Percentiles rank a stretch among this genome's conserved stretches.
phyloP scores from a whole-genome alignment of 2,797 vertebrate species.

The Streptopelia turtur region DNA sequence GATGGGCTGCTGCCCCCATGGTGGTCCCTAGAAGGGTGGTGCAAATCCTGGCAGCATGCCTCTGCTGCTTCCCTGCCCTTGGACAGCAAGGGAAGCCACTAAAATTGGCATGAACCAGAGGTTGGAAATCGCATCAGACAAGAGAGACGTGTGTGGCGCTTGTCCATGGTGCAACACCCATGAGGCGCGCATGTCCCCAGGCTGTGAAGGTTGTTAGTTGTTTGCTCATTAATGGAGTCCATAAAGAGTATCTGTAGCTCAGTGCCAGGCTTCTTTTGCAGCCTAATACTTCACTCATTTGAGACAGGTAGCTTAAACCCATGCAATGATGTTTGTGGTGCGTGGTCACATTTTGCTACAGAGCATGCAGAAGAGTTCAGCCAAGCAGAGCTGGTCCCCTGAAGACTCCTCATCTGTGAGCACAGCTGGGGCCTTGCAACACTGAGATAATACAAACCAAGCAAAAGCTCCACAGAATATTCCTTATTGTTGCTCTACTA shows the following conservation, averaged over 20 bases:
- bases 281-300: not conserved
- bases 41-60: not conserved
- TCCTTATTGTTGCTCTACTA: not conserved
- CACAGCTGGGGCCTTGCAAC: not conserved
- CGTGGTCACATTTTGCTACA: not conserved
- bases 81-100: not conserved
- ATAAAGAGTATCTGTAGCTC: not conserved
- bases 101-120: not conserved
- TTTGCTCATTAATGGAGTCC: not conserved
- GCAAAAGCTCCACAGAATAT: not conserved
- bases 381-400: not conserved
- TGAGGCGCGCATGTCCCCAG: not conserved
- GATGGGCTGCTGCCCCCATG: rapidly evolving
- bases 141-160: not conserved
- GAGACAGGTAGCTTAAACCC: not conserved
- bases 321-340: not conserved
- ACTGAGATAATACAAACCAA: not conserved
- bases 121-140: rapidly evolving
- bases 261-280: not conserved
- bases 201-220: not conserved
- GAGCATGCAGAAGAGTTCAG: not conserved
- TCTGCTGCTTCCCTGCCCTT: not conserved
- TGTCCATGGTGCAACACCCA: not conserved
- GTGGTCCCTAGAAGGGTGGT: not conserved
- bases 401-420: not conserved